phyloP scores from a whole-genome alignment of 2,113 vertebrate genomes.

The Tautogolabrus adspersus region DNA sequence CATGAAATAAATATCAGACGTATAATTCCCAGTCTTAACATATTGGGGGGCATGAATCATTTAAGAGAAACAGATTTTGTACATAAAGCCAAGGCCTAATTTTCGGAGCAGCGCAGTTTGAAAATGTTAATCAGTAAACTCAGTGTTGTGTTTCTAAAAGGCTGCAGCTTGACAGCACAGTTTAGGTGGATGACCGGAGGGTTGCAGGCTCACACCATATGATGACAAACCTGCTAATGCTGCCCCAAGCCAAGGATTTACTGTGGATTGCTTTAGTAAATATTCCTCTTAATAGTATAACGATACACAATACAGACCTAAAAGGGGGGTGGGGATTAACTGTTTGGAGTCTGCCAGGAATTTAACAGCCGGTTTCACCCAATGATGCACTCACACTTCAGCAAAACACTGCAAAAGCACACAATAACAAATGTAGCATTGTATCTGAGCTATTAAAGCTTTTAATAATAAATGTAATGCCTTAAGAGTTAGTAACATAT shows the following conservation, averaged over 20 bases:
- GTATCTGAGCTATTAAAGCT: neutral
- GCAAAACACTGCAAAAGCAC: neutral
- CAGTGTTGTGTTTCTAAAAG: constrained; percentile 51
- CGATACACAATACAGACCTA: constrained; percentile 48
- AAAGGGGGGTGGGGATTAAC: constrained; percentile 56
- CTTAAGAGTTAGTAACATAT: constrained; percentile 33
- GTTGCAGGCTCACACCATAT: constrained; percentile 73
- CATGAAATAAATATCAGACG: constrained; percentile 83
- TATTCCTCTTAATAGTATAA: constrained; percentile 75
- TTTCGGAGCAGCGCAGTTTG: constrained; percentile 62
- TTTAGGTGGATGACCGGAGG: constrained; percentile 74
- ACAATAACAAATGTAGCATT: neutral
- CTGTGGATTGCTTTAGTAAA: constrained; percentile 76
- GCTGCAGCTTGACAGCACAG: constrained; percentile 70
- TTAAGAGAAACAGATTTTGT: constrained; percentile 78
- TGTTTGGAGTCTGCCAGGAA: constrained; percentile 50
- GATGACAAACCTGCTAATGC: constrained; percentile 75
- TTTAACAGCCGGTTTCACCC: constrained; percentile 23
- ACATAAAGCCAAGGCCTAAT: constrained; percentile 79
- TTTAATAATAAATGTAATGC: neutral
- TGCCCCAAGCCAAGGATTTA: constrained; percentile 74
- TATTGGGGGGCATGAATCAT: constrained; percentile 80
- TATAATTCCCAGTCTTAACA: constrained; percentile 80
- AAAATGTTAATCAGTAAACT: constrained; percentile 74
- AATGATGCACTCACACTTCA: constrained; percentile 13